phyloP scores from a whole-genome alignment of 2,113 vertebrate species.

The Axis porcinus region DNA sequence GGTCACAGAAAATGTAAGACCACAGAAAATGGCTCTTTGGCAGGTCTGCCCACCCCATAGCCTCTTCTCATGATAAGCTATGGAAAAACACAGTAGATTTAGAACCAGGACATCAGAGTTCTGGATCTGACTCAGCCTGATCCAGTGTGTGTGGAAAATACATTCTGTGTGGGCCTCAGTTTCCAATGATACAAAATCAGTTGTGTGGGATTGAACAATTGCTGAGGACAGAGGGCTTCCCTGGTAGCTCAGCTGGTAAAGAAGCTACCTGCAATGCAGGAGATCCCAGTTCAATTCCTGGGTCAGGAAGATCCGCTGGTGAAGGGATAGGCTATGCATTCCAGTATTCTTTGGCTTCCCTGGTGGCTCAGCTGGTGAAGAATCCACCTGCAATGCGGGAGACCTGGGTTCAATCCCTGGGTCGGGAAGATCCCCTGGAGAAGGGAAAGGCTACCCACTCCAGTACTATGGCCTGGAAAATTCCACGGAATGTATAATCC shows the following conservation, averaged over 20 bases:
- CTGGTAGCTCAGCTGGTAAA: background rate
- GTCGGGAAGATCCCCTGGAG: background rate
- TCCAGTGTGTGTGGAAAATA: background rate
- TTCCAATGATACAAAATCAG: background rate
- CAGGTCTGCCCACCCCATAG: background rate
- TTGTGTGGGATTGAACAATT: background rate
- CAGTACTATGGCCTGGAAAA: background rate
- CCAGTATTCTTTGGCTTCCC: background rate
- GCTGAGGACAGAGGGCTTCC: background rate
- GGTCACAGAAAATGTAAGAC: background rate
- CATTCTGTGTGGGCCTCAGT: background rate
- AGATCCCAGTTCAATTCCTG: background rate
- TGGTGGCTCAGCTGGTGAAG: background rate
- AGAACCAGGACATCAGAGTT: background rate
- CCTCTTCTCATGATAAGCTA: background rate
- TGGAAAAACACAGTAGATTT: background rate
- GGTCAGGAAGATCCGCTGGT: accelerated
- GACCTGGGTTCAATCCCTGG: background rate
- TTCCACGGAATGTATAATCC: background rate
- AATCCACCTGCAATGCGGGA: background rate
- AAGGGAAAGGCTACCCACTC: background rate
- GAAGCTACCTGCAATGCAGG: background rate
- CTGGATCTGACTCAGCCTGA: background rate
- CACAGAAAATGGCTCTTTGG: background rate
- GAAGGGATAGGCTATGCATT: background rate